Conservation (phyloP, 1,140 invertebrate species). For the Argopecten irradians region DNA sequence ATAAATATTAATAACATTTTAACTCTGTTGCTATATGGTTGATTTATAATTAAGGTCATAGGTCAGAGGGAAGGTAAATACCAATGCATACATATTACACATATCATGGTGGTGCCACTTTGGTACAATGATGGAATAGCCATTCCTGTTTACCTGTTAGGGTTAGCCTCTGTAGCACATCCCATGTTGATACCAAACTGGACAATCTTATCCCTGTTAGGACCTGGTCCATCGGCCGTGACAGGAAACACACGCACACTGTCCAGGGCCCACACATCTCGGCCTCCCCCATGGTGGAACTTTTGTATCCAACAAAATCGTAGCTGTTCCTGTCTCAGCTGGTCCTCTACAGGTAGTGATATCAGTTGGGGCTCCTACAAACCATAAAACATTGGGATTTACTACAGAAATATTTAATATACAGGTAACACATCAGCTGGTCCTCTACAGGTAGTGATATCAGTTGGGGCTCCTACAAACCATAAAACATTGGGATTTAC, state of each 20-base stretch:
- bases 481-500: too few relatives aligned
- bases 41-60: too few relatives aligned
- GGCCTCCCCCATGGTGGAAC: constrained; percentile 62
- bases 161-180: constrained; percentile 62
- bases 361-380: constrained; percentile 58
- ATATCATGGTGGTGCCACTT: too few relatives aligned
- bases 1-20: too few relatives aligned
- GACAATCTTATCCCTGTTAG: constrained; percentile 61
- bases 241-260: constrained; percentile 70
- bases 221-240: constrained; percentile 57
- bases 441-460: constrained; percentile 56
- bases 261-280: constrained; percentile 76
- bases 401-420: too few relatives aligned
- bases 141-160: constrained; percentile 54
- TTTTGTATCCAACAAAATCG: constrained; percentile 76
- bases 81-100: too few relatives aligned
- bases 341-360: constrained; percentile 52
- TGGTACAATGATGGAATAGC: too few relatives aligned
- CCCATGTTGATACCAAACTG: constrained; percentile 72
- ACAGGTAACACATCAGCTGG: too few relatives aligned
- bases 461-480: constrained; percentile 58
- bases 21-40: too few relatives aligned
- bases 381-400: too few relatives aligned
- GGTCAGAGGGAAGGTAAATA: too few relatives aligned
- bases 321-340: constrained; percentile 54